Evolutionary conservation across 2,888 invertebrate species (phyloP), one percentile per base, ranked within the genome.

Genomic region (Actias luna): DNA sequence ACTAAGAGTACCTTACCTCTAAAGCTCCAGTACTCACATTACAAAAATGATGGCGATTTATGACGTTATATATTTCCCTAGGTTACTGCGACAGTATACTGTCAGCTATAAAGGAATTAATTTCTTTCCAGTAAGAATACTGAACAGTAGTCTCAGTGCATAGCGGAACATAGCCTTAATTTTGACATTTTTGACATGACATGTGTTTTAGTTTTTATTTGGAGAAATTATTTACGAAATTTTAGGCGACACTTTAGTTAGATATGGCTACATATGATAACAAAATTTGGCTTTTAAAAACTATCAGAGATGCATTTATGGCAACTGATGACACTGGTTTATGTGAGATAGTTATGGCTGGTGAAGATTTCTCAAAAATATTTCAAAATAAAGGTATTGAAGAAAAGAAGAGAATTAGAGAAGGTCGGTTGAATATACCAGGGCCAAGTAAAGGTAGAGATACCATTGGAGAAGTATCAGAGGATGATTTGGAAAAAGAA

Each of bases 271-370:
- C 98, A 69, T 98, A 98, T 87, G 98, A 99, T 86, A 98, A 99
- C 88, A 96, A 96, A 86, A 96, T 96, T 76, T 99, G 98, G 96
- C 93, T 99, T 59, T 93, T 99, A 61, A 97, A 98, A 65, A 98
- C 98, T 87, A 97, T 99, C 71, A 94, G 98, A 64, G 98, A 98
- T 87, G 98, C 98, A 12, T 99, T 98, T 88, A 97, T 99, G 80
- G 97, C 98, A 29, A 97, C 98, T 27, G 99, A 99, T 91, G 98
- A 99, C 87, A 98, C 98, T 75, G 97, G 98, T 64, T 96, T 98
- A 93, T 98, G 98, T 86, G 98, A 99, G 87, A 94, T 96, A 77
- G 96, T 98, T 62, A 98, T 98, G 96, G 94, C 96, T 36, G 96
- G 96, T 62, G 97, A 98, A 83, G 95, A 97, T 87, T 93, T 96